Conservation (phyloP, 2,797 vertebrate genomes). For the Squalus acanthias region DNA sequence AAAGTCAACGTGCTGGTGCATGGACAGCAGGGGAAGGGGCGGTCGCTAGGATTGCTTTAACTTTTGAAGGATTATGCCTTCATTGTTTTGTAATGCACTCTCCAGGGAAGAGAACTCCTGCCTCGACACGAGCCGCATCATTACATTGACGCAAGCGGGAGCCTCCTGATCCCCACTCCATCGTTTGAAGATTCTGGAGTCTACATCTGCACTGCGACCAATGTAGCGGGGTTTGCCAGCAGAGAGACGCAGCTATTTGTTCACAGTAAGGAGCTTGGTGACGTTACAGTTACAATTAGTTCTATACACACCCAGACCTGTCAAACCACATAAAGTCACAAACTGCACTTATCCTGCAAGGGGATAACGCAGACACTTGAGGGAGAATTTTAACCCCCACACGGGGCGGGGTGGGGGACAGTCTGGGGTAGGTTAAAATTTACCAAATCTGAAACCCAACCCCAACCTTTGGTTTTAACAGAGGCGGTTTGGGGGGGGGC, state of each 20-base stretch:
- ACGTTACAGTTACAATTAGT: not conserved
- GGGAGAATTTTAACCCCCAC: not conserved
- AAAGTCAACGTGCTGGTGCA: not conserved
- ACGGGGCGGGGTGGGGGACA: too few relatives aligned
- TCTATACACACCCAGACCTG: not conserved
- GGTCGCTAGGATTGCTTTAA: not conserved
- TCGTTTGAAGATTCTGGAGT: constrained; percentile 62
- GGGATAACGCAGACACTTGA: not conserved
- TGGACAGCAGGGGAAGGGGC: not conserved
- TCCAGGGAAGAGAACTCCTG: constrained; percentile 65
- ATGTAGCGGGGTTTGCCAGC: constrained; percentile 71
- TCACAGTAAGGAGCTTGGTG: constrained; percentile 69
- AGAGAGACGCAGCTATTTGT: constrained; percentile 75
- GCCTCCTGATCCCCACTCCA: constrained; percentile 64
- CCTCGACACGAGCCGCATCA: constrained; percentile 45
- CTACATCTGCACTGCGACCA: constrained; percentile 81
- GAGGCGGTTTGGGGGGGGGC: not conserved
- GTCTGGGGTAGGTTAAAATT: too few relatives aligned
- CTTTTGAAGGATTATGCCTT: not conserved
- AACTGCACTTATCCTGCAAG: not conserved
- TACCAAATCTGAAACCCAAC: not conserved
- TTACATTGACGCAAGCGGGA: constrained; percentile 56
- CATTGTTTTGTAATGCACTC: not conserved
- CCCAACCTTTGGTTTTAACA: not conserved
- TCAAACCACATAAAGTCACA: not conserved